Evolutionary conservation across 2,888 invertebrate species (phyloP).

Genomic region (Sclerodermus sp.): DNA sequence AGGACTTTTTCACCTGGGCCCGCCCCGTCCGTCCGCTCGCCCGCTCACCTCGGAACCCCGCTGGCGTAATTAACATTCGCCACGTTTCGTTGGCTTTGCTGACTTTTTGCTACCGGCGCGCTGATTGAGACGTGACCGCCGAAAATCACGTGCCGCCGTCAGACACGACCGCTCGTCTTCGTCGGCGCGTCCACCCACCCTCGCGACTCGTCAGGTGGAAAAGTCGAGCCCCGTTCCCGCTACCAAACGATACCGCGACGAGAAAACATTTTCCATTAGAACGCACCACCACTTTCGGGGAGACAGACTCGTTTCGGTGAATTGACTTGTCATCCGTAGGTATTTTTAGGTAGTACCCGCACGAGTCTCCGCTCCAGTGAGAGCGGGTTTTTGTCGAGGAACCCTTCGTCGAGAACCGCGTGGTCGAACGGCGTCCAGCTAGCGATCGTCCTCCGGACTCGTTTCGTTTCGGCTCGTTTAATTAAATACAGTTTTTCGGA

Average conservation of each 20-base stretch:
- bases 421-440: slow-evolving; percentile 25
- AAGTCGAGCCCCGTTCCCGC: no score
- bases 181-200: no score
- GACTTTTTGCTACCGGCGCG: slow-evolving; percentile 24
- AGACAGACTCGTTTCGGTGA: no score
- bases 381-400: neutral
- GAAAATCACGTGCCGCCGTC: slow-evolving; percentile 36
- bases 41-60: slow-evolving; percentile 36
- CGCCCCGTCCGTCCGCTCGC: no score
- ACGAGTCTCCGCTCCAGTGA: slow-evolving; percentile 7
- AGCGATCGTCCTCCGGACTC: slow-evolving; percentile 17
- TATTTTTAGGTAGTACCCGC: neutral
- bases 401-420: slow-evolving; percentile 8
- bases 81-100: slow-evolving; percentile 38
- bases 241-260: no score
- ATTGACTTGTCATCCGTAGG: slow-evolving; percentile 39
- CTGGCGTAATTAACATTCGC: slow-evolving; percentile 53
- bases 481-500: slow-evolving; percentile 50
- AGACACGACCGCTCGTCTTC: no score
- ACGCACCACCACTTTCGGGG: no score
- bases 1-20: slow-evolving; percentile 40
- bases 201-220: no score
- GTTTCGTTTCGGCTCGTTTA: slow-evolving; percentile 30
- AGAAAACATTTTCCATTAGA: no score
- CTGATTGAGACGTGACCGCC: slow-evolving; percentile 48